Evolutionary conservation across 1,140 invertebrate species (phyloP).

Genomic region (Drosophila melanica): DNA sequence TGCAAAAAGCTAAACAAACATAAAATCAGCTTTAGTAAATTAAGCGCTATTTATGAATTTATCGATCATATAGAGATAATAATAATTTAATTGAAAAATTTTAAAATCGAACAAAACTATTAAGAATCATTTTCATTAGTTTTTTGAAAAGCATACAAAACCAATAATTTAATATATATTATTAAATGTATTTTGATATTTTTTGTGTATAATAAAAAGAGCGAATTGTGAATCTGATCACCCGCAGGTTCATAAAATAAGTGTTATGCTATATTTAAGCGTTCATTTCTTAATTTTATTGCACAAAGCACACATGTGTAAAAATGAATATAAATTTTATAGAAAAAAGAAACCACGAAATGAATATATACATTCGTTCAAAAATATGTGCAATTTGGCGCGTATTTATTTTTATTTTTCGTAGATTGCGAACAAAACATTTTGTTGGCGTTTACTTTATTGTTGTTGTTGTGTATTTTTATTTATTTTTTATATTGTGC

Average conservation of each 20-base stretch:
- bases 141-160: too few relatives aligned
- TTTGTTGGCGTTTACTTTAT: conserved; percentile 11
- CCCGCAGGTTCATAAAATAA: background rate
- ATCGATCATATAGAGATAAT: too few relatives aligned
- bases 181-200: background rate
- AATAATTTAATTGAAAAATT: too few relatives aligned
- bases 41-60: too few relatives aligned
- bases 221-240: background rate
- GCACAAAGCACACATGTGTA: conserved; percentile 48
- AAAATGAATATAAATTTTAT: conserved; percentile 41
- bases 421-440: conserved; percentile 29
- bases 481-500: conserved; percentile 38
- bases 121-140: too few relatives aligned
- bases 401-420: conserved; percentile 25
- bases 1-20: too few relatives aligned
- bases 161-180: too few relatives aligned
- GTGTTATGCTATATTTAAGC: background rate
- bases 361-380: conserved; percentile 20
- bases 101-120: too few relatives aligned
- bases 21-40: too few relatives aligned
- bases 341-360: conserved; percentile 46
- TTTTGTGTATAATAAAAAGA: background rate
- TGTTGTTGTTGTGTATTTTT: conserved; percentile 13
- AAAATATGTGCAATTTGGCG: conserved; percentile 7
- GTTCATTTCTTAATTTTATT: conserved; percentile 45